phyloP scores from a whole-genome alignment of 1,140 invertebrate species.

The Epicauta chinensis region DNA sequence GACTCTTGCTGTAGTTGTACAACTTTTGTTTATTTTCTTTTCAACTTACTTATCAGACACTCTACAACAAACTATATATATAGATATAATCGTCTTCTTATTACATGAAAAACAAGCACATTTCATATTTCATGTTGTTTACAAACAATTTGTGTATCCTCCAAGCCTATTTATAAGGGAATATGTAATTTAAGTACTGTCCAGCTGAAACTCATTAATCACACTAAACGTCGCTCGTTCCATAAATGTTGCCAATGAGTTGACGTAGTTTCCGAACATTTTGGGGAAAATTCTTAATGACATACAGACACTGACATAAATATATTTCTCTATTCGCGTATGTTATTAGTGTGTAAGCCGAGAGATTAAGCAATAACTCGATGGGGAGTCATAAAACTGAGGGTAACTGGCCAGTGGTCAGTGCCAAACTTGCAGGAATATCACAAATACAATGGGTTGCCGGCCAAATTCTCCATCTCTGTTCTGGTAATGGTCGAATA shows the following conservation, averaged over 20 bases:
- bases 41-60: not conserved
- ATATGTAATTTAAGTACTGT: not conserved
- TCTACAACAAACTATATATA: slow-evolving; percentile 1
- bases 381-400: slow-evolving; percentile 27
- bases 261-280: not conserved
- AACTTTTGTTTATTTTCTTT: not conserved
- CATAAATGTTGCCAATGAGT: slow-evolving; percentile 12
- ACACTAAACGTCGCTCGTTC: slow-evolving; percentile 4
- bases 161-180: not conserved
- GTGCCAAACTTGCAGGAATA: slow-evolving; percentile 16
- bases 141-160: too few species aligned
- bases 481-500: not conserved
- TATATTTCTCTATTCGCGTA: slow-evolving; percentile 26
- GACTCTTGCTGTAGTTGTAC: not conserved
- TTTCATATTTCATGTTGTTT: too few species aligned
- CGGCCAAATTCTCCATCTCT: slow-evolving; percentile 6
- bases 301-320: slow-evolving; percentile 1
- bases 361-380: slow-evolving; percentile 34
- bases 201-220: not conserved
- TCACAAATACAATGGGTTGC: not conserved
- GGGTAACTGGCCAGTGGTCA: slow-evolving; percentile 33
- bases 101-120: not conserved
- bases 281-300: slow-evolving; percentile 32
- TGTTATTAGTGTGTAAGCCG: slow-evolving; percentile 33
- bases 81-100: not conserved